Base-by-base conservation (phyloP, 2,113 vertebrate species). In the Asarcornis scutulata region DNA sequence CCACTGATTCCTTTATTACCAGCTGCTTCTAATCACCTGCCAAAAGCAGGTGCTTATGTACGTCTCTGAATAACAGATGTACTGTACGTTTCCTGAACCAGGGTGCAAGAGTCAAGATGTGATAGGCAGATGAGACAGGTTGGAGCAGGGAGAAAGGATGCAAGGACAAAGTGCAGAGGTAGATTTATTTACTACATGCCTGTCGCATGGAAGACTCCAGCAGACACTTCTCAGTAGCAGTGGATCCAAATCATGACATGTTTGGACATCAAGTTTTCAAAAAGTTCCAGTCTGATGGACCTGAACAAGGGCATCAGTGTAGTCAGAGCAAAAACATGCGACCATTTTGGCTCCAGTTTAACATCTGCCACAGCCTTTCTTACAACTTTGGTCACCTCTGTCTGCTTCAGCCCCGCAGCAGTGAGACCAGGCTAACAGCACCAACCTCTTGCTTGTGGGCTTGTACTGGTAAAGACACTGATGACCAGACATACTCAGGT, bases 361-460 rank as follows among this genome's bases (percentile, higher is more conserved):
- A 7, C 71, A 64, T 59, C 14, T 63, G 42, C 9, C 81, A 71
- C 52, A 40, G 31, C 26, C 21, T 53, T 83, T 63, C 32, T 4
- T 3, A 15, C 16, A 31, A 9, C 1, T 0, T 31, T 44, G 32
- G n/a, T 76, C 13, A 2, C 36, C 44, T 42, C 38, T 0, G 0
- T 11, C 36, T 74, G 75, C 76, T 64, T 31, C 63, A n/a, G 62
- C 40, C 40, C 66, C 31, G 5, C 22, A 46, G 16, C 32, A 36
- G 23, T 0, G 2, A 53, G 26, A 26, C 5, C 31, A 21, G 0
- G 0, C 21, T 9, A 27, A 72, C 13, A 40, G 10, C 62, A 53
- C 4, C 0, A 0, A 68, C 23, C 50, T 83, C 55, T 21, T 62
- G 38, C 55, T 14, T 71, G 32, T 26, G 46, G 52, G 31, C 10